Conservation (phyloP, 2,113 vertebrate species). For the Ictidomys tridecemlineatus region DNA sequence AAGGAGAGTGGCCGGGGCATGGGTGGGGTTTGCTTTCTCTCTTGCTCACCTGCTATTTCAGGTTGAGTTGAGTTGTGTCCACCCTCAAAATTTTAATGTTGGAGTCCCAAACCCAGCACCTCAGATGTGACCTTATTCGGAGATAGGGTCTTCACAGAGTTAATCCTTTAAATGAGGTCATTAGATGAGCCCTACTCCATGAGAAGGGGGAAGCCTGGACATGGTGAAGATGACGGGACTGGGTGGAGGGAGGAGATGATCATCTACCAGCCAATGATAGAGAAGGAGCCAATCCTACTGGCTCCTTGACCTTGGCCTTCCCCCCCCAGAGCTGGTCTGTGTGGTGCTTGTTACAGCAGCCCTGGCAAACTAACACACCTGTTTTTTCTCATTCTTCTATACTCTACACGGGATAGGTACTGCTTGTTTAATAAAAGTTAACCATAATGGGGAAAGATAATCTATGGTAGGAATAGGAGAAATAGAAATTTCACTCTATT, state of each 20-base stretch:
- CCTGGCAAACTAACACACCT: neutral
- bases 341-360: no score
- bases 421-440: neutral
- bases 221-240: fast-evolving
- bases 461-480: neutral
- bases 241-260: neutral
- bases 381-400: neutral
- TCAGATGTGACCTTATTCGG: neutral
- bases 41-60: neutral
- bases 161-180: neutral
- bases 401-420: fast-evolving
- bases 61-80: neutral
- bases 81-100: neutral
- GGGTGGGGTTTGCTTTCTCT: neutral
- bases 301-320: neutral
- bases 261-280: neutral
- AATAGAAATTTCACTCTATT: neutral
- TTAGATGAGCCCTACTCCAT: no score
- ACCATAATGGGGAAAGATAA: neutral
- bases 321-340: neutral
- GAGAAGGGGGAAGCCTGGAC: neutral
- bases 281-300: neutral
- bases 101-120: neutral
- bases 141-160: neutral
- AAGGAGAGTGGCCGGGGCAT: fast-evolving